These are phyloP conservation scores for Esox masquinongy DNA, from an alignment of 2,797 vertebrate genomes.

Conservation along the genomic window DNA sequence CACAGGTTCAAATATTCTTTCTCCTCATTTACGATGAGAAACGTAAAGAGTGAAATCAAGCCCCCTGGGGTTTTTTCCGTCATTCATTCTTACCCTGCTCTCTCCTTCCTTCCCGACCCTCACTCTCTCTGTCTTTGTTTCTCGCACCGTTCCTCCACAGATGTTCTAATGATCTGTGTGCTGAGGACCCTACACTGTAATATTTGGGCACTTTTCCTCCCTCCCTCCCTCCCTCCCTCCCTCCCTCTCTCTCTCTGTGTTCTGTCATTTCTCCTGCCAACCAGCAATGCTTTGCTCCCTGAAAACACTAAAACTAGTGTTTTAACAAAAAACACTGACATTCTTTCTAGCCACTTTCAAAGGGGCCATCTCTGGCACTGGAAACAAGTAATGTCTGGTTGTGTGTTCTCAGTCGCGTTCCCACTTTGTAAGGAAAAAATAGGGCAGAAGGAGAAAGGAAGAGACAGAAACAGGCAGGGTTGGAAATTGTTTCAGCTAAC, in stretches of 20 bases:
- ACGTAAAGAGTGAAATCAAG: slow-evolving; percentile 37
- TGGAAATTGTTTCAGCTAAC: too few species aligned
- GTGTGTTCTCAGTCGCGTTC: slow-evolving; percentile 53
- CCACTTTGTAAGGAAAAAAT: slow-evolving; percentile 40
- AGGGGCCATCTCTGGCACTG: slow-evolving; percentile 51
- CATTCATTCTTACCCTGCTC: slow-evolving; percentile 24
- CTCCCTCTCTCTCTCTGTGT: slow-evolving; percentile 18
- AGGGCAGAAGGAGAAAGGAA: neutral
- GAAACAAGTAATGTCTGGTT: slow-evolving; percentile 51
- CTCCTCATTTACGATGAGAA: slow-evolving; percentile 44
- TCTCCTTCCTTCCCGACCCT: neutral
- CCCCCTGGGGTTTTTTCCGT: slow-evolving; percentile 5
- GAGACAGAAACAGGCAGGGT: neutral
- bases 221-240: neutral
- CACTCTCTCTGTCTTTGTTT: neutral
- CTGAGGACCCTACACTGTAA: slow-evolving; percentile 20
- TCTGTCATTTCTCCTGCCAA: slow-evolving; percentile 16
- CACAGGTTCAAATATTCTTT: slow-evolving; percentile 61
- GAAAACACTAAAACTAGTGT: slow-evolving; percentile 61
- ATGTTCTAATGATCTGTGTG: slow-evolving; percentile 10
- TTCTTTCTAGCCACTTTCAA: slow-evolving; percentile 54
- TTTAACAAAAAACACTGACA: slow-evolving; percentile 67
- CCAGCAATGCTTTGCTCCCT: slow-evolving; percentile 39
- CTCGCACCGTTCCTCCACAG: neutral
- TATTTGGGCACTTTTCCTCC: neutral